Conservation (phyloP, 2,888 invertebrate species). For the Hemistola chrysoprasaria region DNA sequence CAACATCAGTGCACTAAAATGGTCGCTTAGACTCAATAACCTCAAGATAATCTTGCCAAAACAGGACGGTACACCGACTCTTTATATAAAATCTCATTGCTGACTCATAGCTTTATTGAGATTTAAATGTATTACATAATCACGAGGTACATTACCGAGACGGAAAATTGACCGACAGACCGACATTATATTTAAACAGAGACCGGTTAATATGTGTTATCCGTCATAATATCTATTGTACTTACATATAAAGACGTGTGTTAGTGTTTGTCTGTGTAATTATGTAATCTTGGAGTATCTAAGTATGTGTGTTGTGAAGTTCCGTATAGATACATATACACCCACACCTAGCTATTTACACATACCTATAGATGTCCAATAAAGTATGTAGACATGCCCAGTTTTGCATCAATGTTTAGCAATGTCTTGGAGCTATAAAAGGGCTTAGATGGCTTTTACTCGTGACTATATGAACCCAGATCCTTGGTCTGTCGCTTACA, state of each 20-base stretch:
- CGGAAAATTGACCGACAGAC: slow-evolving; percentile 16
- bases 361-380: slow-evolving; percentile 7
- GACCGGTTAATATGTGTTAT: slow-evolving; percentile 24
- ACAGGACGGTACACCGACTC: too few species aligned
- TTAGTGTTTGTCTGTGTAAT: slow-evolving; percentile 35
- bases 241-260: slow-evolving; percentile 9
- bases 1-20: too few species aligned
- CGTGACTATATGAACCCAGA: slow-evolving; percentile 1
- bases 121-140: slow-evolving; percentile 17
- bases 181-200: slow-evolving; percentile 8
- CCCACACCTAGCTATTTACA: slow-evolving; percentile 12
- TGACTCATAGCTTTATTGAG: neutral
- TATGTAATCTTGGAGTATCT: slow-evolving; percentile 42
- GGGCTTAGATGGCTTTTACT: slow-evolving; percentile 19
- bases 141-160: slow-evolving; percentile 8
- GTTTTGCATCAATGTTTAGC: slow-evolving; percentile 21
- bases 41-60: too few species aligned
- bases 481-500: slow-evolving; percentile 14
- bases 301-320: slow-evolving; percentile 32
- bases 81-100: too few species aligned
- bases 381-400: slow-evolving; percentile 16
- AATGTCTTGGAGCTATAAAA: slow-evolving; percentile 15
- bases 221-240: slow-evolving; percentile 30
- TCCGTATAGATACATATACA: slow-evolving; percentile 29
- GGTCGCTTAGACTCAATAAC: too few species aligned